Evolutionary conservation across 1,140 invertebrate genomes (phyloP), one percentile per base, ranked within the genome.

Genomic region (Heliconius hermathena): DNA sequence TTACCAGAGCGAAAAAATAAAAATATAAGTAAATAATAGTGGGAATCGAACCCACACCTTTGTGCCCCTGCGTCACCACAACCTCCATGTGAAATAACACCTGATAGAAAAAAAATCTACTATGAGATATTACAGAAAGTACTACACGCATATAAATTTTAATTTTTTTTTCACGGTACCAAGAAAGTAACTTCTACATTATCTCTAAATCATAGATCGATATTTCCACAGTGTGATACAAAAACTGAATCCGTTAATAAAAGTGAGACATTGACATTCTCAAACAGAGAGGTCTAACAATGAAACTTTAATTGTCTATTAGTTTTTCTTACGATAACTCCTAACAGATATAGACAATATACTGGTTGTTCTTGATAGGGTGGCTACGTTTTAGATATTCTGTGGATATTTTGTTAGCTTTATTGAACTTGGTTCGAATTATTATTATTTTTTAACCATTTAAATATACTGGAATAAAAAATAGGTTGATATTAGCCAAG

Each of bases 211-310:
- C 60, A 66, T 4, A 52, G 6, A 26, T 66, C 26, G 22, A 26
- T 1, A 29, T 29, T 16, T 26, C 9, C 22, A 16, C 22, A 66
- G 4, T 66, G 22, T 66, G 11, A 26, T 16, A 11, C 60, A 66
- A 66, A 66, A 66, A 66, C 22, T 29, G 22, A 66, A 66, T 66
- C 60, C 26, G 60, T 66, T 66, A 66, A 26, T 66, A 66, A 66
- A 66, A 71, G 78, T 79, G 46, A 72, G 70, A 76, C 76, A 79
- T 70, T 66, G 66, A 75, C 78, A 57, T 79, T 72, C 66, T 70
- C 46, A 22, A 79, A 76, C 78, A 79, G 75, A 38, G 49, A 70
- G 26, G 29, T 70, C 60, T 60, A 29, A 70, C 46, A n/a, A 52
- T 29, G 60, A 66, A n/a, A 36, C 33, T 13, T 72, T 76, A 26